Conservation (phyloP, 2,797 vertebrate genomes). For the Gobionotothen gibberifrons region DNA sequence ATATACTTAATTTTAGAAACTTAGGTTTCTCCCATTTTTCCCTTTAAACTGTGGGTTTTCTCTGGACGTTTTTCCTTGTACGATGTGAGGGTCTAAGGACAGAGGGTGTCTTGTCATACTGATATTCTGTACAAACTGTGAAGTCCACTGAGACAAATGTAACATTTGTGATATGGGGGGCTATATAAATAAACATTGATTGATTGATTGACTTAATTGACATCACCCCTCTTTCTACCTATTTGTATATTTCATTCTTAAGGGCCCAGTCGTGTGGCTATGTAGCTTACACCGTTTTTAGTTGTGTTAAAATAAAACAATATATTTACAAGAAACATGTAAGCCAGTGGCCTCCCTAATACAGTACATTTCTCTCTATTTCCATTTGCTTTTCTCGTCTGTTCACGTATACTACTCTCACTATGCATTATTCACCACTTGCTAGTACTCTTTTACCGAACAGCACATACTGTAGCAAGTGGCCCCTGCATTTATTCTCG, state of each 20-base stretch:
- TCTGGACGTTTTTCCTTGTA: too few relatives aligned
- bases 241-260: not conserved
- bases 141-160: too few relatives aligned
- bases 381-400: conserved; percentile 23
- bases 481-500: conserved; percentile 40
- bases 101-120: too few relatives aligned
- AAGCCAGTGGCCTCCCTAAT: not conserved
- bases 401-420: conserved; percentile 10
- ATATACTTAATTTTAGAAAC: not conserved
- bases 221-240: not conserved
- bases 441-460: conserved; percentile 34
- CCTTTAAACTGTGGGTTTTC: too few relatives aligned
- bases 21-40: too few relatives aligned
- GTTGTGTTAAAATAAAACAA: not conserved
- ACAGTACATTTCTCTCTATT: conserved; percentile 14
- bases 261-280: not conserved
- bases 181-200: too few relatives aligned
- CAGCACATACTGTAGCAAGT: conserved; percentile 35
- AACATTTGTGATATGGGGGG: too few relatives aligned
- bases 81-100: too few relatives aligned
- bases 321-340: not conserved
- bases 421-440: conserved; percentile 62
- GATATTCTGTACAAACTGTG: too few relatives aligned
- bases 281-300: not conserved
- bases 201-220: not conserved